Conservation (phyloP, 2,797 vertebrate genomes). For the Acestrorhynchus altus region DNA sequence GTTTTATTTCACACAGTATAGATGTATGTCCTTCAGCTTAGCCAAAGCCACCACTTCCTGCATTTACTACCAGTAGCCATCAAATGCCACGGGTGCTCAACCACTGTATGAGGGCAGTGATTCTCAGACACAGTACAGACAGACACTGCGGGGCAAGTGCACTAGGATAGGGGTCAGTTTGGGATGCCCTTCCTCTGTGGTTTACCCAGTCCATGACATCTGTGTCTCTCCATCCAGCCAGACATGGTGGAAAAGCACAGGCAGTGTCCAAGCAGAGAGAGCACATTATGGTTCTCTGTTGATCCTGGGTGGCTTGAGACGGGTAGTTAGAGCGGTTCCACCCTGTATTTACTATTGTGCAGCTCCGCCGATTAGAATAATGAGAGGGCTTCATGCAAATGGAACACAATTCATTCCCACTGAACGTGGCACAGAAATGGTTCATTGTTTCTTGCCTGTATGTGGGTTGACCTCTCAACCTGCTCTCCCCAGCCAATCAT, state of each 20-base stretch:
- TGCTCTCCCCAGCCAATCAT: slow-evolving; percentile 65
- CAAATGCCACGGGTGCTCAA: slow-evolving; percentile 32
- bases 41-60: slow-evolving; percentile 48
- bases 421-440: slow-evolving; percentile 68
- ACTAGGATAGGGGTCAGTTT: slow-evolving; percentile 31
- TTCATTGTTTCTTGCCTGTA: slow-evolving; percentile 70
- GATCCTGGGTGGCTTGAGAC: slow-evolving; percentile 69
- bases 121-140: slow-evolving; percentile 42
- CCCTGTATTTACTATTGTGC: slow-evolving; percentile 74
- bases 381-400: slow-evolving; percentile 73
- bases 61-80: slow-evolving; percentile 49
- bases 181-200: slow-evolving; percentile 59
- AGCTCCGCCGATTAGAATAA: slow-evolving; percentile 74
- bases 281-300: slow-evolving; percentile 64
- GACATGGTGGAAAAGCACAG: slow-evolving; percentile 60
- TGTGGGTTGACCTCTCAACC: slow-evolving; percentile 75
- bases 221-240: slow-evolving; percentile 55
- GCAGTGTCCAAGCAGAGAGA: slow-evolving; percentile 73
- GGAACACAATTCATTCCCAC: slow-evolving; percentile 68
- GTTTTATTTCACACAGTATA: slow-evolving; percentile 49
- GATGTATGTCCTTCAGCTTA: slow-evolving; percentile 50
- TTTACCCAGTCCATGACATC: slow-evolving; percentile 61
- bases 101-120: slow-evolving; percentile 30
- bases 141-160: slow-evolving; percentile 49
- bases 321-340: slow-evolving; percentile 70